Evolutionary conservation across 2,797 vertebrate species (phyloP).

Genomic region (Triplophysa bombifrons): DNA sequence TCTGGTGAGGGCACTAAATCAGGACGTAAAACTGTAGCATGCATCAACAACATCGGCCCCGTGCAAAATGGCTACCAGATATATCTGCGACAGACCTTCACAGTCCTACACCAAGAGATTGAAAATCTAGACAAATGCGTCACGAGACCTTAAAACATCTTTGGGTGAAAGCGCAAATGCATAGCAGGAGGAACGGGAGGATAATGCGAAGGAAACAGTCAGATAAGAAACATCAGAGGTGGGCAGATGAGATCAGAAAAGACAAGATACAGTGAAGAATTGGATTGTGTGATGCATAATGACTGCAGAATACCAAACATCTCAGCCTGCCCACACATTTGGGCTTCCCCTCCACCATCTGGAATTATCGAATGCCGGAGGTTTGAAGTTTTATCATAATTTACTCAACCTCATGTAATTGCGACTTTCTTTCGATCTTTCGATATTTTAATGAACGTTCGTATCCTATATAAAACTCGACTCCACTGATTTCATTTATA

Average conservation of each 20-base stretch:
- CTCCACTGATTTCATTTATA: no score
- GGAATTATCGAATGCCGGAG: constrained; percentile 21
- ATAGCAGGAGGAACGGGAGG: neutral
- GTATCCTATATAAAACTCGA: no score
- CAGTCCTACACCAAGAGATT: constrained; percentile 6
- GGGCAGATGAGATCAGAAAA: constrained; percentile 30
- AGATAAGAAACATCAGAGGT: constrained; percentile 57
- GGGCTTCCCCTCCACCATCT: constrained; percentile 32
- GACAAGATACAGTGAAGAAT: constrained; percentile 20
- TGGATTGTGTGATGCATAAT: constrained; percentile 35
- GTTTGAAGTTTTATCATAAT: neutral
- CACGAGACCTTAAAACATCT: constrained; percentile 5
- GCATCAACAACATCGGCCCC: constrained; percentile 5
- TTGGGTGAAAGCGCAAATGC: constrained; percentile 13
- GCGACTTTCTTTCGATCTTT: no score
- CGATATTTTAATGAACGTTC: no score
- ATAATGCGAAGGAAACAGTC: constrained; percentile 6
- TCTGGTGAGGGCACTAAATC: neutral
- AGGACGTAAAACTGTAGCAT: neutral
- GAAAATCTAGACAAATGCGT: constrained; percentile 16
- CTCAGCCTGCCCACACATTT: constrained; percentile 34
- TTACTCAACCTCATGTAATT: no score
- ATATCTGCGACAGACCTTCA: constrained; percentile 11
- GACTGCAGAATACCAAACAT: constrained; percentile 33
- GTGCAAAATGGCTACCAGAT: constrained; percentile 29